phyloP scores from a whole-genome alignment of 2,888 invertebrate species.

The Lordiphosa fenestrarum region DNA sequence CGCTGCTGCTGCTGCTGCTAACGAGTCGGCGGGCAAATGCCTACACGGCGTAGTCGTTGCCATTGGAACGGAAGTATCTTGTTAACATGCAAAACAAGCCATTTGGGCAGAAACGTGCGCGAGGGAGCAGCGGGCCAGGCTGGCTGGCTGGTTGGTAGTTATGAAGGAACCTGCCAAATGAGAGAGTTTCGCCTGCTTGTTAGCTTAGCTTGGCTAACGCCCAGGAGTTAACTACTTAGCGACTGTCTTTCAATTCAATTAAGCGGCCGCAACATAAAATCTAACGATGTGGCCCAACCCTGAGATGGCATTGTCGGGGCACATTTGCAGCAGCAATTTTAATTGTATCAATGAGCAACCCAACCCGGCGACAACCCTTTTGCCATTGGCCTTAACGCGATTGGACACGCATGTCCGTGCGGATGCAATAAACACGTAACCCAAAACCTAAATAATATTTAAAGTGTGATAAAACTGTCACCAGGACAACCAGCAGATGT shows the following conservation, averaged over 20 bases:
- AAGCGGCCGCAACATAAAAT: conserved; percentile 68
- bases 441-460: conserved; percentile 49
- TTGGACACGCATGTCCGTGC: conserved; percentile 78
- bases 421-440: conserved; percentile 69
- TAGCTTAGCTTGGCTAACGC: conserved; percentile 18
- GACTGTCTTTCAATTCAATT: conserved; percentile 45
- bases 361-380: conserved; percentile 55
- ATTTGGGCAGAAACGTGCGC: conserved; percentile 30
- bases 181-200: background rate
- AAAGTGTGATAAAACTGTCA: conserved; percentile 68
- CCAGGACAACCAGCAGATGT: conserved; percentile 65
- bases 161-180: background rate
- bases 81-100: conserved; percentile 77
- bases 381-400: conserved; percentile 54
- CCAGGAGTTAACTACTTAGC: conserved; percentile 16
- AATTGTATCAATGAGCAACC: conserved; percentile 59
- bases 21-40: conserved; percentile 17
- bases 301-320: conserved; percentile 63
- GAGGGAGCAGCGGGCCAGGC: background rate
- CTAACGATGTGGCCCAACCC: conserved; percentile 67
- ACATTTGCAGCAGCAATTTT: conserved; percentile 66
- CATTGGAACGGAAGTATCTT: conserved; percentile 73
- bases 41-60: conserved; percentile 48
- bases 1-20: background rate
- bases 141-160: too few relatives aligned